Evolutionary conservation across 2,888 invertebrate genomes (phyloP).

Genomic region (Drosophila seclusa): DNA sequence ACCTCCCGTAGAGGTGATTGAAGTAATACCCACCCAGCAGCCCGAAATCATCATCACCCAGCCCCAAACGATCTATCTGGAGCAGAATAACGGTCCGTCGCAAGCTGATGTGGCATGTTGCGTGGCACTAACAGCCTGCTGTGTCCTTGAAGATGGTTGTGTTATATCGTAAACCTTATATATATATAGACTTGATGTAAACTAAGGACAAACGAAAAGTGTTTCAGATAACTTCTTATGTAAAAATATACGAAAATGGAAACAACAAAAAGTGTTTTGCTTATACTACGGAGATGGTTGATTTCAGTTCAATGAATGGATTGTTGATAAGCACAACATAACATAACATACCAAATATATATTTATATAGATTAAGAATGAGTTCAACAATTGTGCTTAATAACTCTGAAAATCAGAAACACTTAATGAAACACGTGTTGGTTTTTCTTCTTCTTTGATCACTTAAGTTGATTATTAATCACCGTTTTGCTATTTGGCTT

Average conservation of each 20-base stretch:
- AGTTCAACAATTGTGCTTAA: background rate
- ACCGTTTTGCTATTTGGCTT: background rate
- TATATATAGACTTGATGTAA: background rate
- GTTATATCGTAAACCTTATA: slow-evolving; percentile 42
- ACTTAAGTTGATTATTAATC: background rate
- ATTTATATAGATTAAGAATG: rapidly evolving
- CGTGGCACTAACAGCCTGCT: slow-evolving; percentile 58
- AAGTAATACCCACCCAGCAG: slow-evolving; percentile 53
- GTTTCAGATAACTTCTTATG: background rate
- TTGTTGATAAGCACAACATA: background rate
- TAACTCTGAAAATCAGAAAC: background rate
- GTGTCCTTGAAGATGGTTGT: slow-evolving; percentile 70
- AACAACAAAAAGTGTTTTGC: background rate
- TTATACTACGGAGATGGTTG: background rate
- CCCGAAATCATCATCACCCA: slow-evolving; percentile 63
- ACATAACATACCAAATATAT: background rate
- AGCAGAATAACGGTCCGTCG: slow-evolving; percentile 37
- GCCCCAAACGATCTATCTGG: slow-evolving; percentile 52
- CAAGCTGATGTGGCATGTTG: slow-evolving; percentile 60
- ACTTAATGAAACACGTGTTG: background rate
- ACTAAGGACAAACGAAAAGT: slow-evolving; percentile 12
- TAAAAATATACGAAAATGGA: background rate
- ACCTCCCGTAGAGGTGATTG: slow-evolving; percentile 50
- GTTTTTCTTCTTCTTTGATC: background rate
- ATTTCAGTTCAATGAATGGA: background rate